Base-by-base conservation (phyloP, 2,888 invertebrate genomes). In the Sialis lutaria region DNA sequence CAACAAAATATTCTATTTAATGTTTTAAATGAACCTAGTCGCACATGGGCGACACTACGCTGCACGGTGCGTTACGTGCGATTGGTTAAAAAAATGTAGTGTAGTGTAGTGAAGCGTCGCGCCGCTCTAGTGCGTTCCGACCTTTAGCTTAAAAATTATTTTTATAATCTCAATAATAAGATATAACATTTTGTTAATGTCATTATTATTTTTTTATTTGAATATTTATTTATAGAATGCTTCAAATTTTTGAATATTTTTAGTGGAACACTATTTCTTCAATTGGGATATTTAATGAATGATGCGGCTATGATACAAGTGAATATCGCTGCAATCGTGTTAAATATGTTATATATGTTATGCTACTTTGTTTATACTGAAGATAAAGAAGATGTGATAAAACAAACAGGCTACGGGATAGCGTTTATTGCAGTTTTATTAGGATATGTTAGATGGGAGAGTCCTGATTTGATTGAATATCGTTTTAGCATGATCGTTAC, bases 281-380 rank as follows among this genome's bases (percentile, higher is more conserved):
- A 82, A 58, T 84, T 82, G 64, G 86, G 83, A 12, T 65, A 74
- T 52, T 70, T 90, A 41, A 68, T 89, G 50, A 68, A 75, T 42
- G 90, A 91, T 59, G 64, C 70, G 53, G 77, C 77, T 1, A 86
- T 88, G 79, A 78, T 85, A 43, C 73, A 73, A 57, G 83, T 88
- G 13, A 91, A 90, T 63, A 58, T 82, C 44, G 74, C 80, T 56
- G 89, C 87, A 51, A 67, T 83, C 50, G 64, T 72, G 0, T 65
- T 86, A 45, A 89, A 84, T 61, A 58, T 75, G 2, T 50, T 74
- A 4, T 91, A 88, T 60, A 62, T 78, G 49, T 52, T 70, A 50
- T 64, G 82, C 47, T 91, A 75, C 64, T 82, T 77, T 60, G 58
- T 70, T 46, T 87, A 79, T 57, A 66, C 81, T 0, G 62, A 64